Percentiles rank a stretch among this genome's conserved stretches.
Evolutionary conservation across 2,797 vertebrate species (phyloP).

Genomic region (Acridotheres tristis): DNA sequence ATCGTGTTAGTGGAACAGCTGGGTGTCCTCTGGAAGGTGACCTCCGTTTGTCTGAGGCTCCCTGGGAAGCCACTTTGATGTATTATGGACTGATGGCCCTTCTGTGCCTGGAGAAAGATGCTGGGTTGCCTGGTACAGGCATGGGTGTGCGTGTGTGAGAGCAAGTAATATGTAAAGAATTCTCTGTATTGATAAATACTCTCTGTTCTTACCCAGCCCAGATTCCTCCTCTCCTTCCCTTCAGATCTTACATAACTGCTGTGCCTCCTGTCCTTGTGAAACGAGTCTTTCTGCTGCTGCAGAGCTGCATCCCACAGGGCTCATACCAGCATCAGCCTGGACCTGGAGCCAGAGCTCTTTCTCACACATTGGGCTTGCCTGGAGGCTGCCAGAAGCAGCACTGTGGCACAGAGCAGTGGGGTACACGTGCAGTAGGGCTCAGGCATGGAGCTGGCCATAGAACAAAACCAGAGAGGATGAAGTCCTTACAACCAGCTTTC

Average conservation of each 20-base stretch:
- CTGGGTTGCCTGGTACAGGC: not conserved
- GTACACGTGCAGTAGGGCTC: not conserved
- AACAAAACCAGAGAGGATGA: not conserved
- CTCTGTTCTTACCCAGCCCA: not conserved
- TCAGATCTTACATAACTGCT: not conserved
- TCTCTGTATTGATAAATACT: not conserved
- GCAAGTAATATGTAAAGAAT: not conserved
- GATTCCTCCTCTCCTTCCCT: not conserved
- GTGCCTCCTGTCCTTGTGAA: not conserved
- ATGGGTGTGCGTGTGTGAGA: not conserved
- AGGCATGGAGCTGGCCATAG: not conserved
- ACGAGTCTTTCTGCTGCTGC: rapidly evolving
- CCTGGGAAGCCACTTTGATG: rapidly evolving
- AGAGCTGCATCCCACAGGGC: rapidly evolving
- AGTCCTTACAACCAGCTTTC: not conserved
- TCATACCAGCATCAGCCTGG: not conserved
- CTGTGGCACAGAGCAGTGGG: not conserved
- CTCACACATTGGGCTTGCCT: rapidly evolving
- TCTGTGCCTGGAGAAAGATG: not conserved
- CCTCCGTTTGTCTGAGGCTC: not conserved
- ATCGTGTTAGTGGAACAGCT: not conserved
- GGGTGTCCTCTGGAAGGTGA: not conserved
- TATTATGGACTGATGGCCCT: not conserved
- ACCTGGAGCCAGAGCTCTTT: not conserved
- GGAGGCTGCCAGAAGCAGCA: not conserved